Evolutionary conservation across 2,888 invertebrate genomes (phyloP).

Genomic region (Pterostichus madidus): DNA sequence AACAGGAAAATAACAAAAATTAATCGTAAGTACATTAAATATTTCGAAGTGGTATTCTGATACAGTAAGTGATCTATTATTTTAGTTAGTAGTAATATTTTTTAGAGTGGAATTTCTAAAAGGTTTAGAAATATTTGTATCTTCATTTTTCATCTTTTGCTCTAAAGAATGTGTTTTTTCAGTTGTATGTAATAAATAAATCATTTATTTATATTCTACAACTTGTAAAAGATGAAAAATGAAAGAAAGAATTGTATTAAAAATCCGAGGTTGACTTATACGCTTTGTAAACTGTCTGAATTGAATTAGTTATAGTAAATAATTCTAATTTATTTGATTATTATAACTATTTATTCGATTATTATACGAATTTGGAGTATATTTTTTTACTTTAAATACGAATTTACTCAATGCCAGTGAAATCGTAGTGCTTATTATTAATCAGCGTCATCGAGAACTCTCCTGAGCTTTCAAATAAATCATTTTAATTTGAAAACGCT

Average conservation of each 20-base stretch:
- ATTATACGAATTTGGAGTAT: constrained; percentile 25
- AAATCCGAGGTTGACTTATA: constrained; percentile 42
- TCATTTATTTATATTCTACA: no score
- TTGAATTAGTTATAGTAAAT: constrained; percentile 46
- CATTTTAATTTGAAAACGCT: no score
- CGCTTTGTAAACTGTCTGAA: constrained; percentile 56
- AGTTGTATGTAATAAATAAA: no score
- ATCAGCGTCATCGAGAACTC: neutral
- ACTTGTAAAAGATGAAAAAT: constrained; percentile 7
- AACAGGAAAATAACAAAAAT: constrained; percentile 52
- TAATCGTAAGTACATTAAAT: constrained; percentile 54
- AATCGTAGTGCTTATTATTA: neutral
- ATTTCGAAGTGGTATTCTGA: constrained; percentile 65
- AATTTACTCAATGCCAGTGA: constrained; percentile 19
- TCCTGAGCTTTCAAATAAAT: no score
- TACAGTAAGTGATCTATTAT: constrained; percentile 39
- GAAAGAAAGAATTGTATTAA: neutral
- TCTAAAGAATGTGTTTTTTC: neutral
- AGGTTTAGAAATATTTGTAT: neutral
- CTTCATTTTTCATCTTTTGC: neutral
- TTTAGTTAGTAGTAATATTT: constrained; percentile 30
- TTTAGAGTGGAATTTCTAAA: constrained; percentile 24
- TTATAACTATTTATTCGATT: constrained; percentile 46
- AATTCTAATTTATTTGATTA: constrained; percentile 50
- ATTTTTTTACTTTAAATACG: constrained; percentile 46